Evolutionary conservation across 2,888 invertebrate genomes (phyloP), one percentile per base, ranked within the genome.

Genomic region (Chrysomela aeneicollis): DNA sequence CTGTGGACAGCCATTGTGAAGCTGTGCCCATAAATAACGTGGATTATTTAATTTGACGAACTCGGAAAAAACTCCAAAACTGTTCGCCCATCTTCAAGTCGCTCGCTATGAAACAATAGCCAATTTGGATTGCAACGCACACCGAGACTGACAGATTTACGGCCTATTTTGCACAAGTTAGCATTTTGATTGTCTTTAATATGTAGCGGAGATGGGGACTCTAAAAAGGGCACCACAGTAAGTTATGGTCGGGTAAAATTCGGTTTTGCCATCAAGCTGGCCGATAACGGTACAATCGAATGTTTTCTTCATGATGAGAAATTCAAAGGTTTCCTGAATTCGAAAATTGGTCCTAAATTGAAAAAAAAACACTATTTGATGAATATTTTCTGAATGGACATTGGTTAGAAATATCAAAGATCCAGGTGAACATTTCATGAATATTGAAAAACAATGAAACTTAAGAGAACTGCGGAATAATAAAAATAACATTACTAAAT

Each of bases 141-240:
- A 71, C 65, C 37, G 68, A 54, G 62, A 52, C 49, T 66, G 69
- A 68, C 68, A 64, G 74, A 75, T 75, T 75, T 74, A 75, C 72
- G 71, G 68, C 68, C 73, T 71, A 67, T 70, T 75, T 73, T 74
- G 74, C 74, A 74, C 76, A 75, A 70, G 68, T 77, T 77, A 74
- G 73, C 76, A 76, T 76, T 76, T 76, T 76, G 75, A 77, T 76
- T 76, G 75, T 70, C 67, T 71, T 73, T 71, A 74, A 74, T 72
- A 71, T 71, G 66, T 64, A 57, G 37, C 42, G 62, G 30, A 60
- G 59, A 58, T 55, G 53, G 58, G 52, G 42, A n/a, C 42, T 63
- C 66, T 61, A 70, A 72, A 69, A 71, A 67, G 64, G 69, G 54
- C 61, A 22, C 42, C 55, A 30, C 46, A 50, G 57, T 66, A 63